phyloP scores from a whole-genome alignment of 2,113 vertebrate genomes.

The Psophia crepitans region DNA sequence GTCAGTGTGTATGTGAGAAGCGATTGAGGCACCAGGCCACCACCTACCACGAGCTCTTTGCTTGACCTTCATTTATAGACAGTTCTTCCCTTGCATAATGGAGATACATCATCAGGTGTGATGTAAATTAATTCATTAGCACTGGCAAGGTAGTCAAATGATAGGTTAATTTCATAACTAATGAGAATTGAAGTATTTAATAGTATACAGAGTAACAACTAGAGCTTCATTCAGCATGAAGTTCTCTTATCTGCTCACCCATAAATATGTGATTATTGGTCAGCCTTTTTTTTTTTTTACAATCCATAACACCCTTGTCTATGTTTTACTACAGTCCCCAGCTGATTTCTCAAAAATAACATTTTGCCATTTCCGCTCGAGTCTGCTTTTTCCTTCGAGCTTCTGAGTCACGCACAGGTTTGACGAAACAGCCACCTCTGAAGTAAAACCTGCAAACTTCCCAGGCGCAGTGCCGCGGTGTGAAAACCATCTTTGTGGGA shows the following conservation, averaged over 20 bases:
- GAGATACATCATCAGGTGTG: neutral
- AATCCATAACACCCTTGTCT: neutral
- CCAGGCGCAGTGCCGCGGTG: rapidly evolving
- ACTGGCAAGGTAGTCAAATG: neutral
- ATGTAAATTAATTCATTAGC: neutral
- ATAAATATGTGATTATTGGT: neutral
- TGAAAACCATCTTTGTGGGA: neutral
- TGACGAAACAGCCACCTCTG: neutral
- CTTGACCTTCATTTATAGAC: neutral
- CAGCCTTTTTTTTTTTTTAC: neutral
- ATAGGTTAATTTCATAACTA: neutral
- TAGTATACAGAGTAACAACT: neutral
- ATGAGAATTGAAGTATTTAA: neutral
- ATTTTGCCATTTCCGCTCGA: neutral
- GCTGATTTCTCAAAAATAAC: neutral
- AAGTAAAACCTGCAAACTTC: neutral
- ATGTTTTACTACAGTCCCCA: neutral
- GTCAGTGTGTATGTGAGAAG: neutral
- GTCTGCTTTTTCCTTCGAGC: neutral
- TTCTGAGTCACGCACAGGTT: neutral
- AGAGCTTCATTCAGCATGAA: neutral
- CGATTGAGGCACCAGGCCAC: neutral
- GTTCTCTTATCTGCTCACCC: neutral
- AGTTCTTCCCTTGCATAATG: neutral
- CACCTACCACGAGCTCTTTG: neutral